Evolutionary conservation across 2,888 invertebrate species (phyloP).

Genomic region (Chrysolina haemoptera): DNA sequence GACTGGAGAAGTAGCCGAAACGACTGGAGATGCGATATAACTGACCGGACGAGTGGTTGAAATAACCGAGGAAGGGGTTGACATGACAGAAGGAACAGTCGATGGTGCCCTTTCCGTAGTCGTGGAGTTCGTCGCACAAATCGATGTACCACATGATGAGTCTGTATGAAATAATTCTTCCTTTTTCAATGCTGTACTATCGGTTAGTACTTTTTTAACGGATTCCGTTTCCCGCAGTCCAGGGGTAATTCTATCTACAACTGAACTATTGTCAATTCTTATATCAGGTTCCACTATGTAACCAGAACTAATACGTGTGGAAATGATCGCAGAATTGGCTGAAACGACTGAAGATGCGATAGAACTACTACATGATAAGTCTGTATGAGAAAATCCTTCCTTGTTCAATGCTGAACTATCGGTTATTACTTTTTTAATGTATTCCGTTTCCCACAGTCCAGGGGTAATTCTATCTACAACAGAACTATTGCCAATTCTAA

Average conservation of each 20-base stretch:
- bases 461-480: too few species aligned
- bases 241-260: too few species aligned
- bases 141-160: slow-evolving; percentile 4
- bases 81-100: neutral
- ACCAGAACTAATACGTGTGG: neutral
- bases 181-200: neutral
- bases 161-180: slow-evolving; percentile 23
- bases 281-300: slow-evolving; percentile 48
- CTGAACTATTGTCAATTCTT: slow-evolving; percentile 28
- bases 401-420: neutral
- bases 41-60: too few species aligned
- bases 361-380: neutral
- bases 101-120: too few species aligned
- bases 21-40: too few species aligned
- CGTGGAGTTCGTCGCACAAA: too few species aligned
- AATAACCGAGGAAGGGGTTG: too few species aligned
- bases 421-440: slow-evolving; percentile 48
- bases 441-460: slow-evolving; percentile 33
- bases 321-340: too few species aligned
- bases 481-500: slow-evolving; percentile 36
- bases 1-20: too few species aligned
- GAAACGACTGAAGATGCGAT: too few species aligned
- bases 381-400: slow-evolving; percentile 24
- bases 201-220: slow-evolving; percentile 45
- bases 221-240: slow-evolving; percentile 38